Evolutionary conservation across 2,888 invertebrate species (phyloP), one percentile per base, ranked within the genome.

Genomic region (Imbricaverruca yamaguchii): DNA sequence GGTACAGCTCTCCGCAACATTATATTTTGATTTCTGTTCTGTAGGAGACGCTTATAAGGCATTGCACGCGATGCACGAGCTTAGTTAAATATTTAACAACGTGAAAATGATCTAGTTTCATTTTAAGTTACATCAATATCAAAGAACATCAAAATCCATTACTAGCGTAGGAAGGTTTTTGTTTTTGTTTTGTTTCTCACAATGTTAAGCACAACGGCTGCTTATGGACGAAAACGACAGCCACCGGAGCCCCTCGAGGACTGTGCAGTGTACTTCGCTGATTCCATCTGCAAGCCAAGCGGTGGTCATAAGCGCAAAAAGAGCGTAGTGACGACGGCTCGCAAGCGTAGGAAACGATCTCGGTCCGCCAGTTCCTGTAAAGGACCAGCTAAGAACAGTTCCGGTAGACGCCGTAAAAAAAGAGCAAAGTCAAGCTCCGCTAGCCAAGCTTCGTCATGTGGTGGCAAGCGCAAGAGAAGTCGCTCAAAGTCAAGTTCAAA

Each of bases 201-300:
- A n/a, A 21, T 65, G 23, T 39, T 25, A 25, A n/a, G 13, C 25
- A 18, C 6, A 56, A 39, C 8, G 39, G 18, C 10, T 10, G 18
- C 61, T 55, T 13, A 25, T 57, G 63, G 15, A 79, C 11, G 65
- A 55, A 56, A 8, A 80, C 55, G n/a, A n/a, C n/a, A n/a, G n/a
- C n/a, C 15, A 80, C 15, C 25, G 1, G 15, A 39, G 69, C 39
- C 23, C 15, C 69, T 15, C 69, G 39, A 15, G 39, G 15, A 39
- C 25, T 39, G 39, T 39, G 39, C 39, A 39, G 77, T 69, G 15
- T 23, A 63, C n/a, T 61, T 59, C 65, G 81, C 81, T 18, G 67
- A 65, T n/a, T 69, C 67, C 7, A 23, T 21, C 67, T 56, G 63
- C 11, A 53, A 23, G 11, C 39, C 53, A 13, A 59, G 39, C 53